Base-by-base conservation (phyloP, 2,888 invertebrate genomes). In the Leptopterna dolabrata region DNA sequence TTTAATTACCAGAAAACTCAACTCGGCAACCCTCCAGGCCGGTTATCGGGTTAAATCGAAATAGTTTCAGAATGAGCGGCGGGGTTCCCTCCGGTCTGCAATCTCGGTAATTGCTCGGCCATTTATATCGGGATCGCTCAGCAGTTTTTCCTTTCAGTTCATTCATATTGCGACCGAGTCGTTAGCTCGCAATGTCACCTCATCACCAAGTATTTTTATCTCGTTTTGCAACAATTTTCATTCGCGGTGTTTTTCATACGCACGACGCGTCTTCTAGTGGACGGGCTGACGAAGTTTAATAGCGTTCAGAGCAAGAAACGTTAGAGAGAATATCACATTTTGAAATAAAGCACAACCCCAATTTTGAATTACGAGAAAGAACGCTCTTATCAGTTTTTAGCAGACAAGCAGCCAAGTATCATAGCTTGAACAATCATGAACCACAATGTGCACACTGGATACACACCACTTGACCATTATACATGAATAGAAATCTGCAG, bases 151-250 rank as follows among this genome's bases (percentile, higher is more conserved):
- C 63, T 63, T 63, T 63, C 63, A 73, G 73, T 73, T 73, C 73
- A 73, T 73, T 73, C 73, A 73, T 73, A 73, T 73, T 36, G 36
- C 30, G 73, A 36, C 9, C 30, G n/a, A 73, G 73, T 73, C 73
- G 73, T 73, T 73, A 36, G 73, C 73, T 41, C 73, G 73, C 73
- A 11, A 73, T 73, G 73, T 73, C 73, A 73, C 73, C 63, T 63
- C 63, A 19, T 63, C 63, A n/a, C 27, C 24, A 27, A 63, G 63
- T 63, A 63, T 63, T 63, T 63, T 63, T 63, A 63, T 63, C 63
- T 63, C 63, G 24, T 63, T 63, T 63, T 63, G 63, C 13, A 27
- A 24, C 63, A 7, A 27, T 63, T 63, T 24, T 63, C 19, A 27
- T 24, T 63, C 27, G 36, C 7, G 4, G 36, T 36, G 36, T 36